These are phyloP conservation scores for Lynx canadensis DNA, from an alignment of 2,113 vertebrate species.

Conservation along the genomic window DNA sequence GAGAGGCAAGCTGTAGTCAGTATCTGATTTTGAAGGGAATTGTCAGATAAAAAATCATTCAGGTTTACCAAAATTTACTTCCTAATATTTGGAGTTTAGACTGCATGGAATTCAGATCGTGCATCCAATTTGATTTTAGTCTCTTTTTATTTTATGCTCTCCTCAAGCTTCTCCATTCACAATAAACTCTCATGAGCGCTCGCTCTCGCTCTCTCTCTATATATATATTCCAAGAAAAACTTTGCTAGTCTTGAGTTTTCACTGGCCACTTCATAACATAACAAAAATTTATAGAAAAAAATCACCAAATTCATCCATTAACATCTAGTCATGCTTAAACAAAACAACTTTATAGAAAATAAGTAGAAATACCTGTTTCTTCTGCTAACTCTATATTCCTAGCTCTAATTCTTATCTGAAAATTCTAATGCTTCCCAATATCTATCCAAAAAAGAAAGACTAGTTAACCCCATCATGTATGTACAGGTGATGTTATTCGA, in stretches of 20 bases:
- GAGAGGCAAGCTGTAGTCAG: slow-evolving; percentile 82
- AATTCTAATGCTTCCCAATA: neutral
- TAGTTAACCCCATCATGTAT: neutral
- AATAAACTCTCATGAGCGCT: neutral
- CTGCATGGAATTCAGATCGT: neutral
- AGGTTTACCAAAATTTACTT: slow-evolving; percentile 76
- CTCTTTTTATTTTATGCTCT: neutral
- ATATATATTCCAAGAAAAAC: slow-evolving; percentile 12
- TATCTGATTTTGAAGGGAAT: slow-evolving; percentile 73
- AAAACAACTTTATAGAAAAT: neutral
- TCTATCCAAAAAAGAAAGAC: neutral
- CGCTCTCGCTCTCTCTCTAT: neutral
- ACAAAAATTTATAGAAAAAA: neutral
- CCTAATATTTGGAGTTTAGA: slow-evolving; percentile 56
- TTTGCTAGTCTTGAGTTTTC: neutral
- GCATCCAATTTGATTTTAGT: slow-evolving; percentile 44
- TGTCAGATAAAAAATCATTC: slow-evolving; percentile 77
- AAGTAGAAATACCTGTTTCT: neutral
- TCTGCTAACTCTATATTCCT: neutral
- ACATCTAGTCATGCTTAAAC: neutral
- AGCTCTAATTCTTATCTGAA: neutral
- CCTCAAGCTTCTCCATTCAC: neutral
- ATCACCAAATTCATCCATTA: neutral
- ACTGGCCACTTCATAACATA: neutral
- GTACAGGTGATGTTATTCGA: neutral